Evolutionary conservation across 2,797 vertebrate genomes (phyloP).

Genomic region (Crenichthys baileyi): DNA sequence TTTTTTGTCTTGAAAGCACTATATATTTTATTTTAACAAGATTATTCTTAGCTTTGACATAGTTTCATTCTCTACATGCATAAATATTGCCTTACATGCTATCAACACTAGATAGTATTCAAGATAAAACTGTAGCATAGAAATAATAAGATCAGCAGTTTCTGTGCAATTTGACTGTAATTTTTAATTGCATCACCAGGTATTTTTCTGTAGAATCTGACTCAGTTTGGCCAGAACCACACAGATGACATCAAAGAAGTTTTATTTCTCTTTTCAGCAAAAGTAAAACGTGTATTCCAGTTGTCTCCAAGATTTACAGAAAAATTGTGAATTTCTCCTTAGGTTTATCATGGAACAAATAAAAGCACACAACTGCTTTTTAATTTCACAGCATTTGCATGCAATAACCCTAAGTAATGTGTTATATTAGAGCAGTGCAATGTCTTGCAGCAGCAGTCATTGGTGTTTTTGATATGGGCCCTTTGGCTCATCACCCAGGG

Average conservation of each 20-base stretch:
- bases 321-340: not conserved
- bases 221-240: not conserved
- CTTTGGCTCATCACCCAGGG: not conserved
- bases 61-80: not conserved
- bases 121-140: not conserved
- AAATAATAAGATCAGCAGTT: not conserved
- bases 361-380: not conserved
- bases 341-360: not conserved
- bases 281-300: not conserved
- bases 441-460: not conserved
- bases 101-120: not conserved
- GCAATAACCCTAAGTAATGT: not conserved
- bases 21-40: not conserved
- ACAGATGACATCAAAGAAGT: not conserved
- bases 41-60: not conserved
- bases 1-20: not conserved
- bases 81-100: not conserved
- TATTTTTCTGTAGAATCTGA: not conserved
- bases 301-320: not conserved
- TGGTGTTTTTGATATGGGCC: not conserved
- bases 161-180: not conserved
- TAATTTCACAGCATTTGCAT: not conserved
- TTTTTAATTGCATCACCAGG: not conserved
- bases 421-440: not conserved
- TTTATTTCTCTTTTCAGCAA: not conserved